Evolutionary conservation across 2,888 invertebrate species (phyloP), one percentile per base, ranked within the genome.

Genomic region (Theretra japonica): DNA sequence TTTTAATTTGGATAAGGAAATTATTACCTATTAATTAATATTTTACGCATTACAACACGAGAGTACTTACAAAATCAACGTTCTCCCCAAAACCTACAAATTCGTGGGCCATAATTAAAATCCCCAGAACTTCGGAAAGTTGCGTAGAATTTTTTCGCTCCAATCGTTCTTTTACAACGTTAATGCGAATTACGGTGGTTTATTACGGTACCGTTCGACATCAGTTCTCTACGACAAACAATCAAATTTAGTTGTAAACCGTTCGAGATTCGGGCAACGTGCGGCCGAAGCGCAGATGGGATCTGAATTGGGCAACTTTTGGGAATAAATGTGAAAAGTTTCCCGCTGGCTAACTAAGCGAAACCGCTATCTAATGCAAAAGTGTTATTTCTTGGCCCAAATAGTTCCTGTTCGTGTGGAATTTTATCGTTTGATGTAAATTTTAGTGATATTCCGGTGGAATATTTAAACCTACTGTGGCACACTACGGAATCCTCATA

Each of bases 271-370:
- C 68, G 68, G 68, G 71, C 72, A 79, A 74, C 74, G 73, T 77
- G 79, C 70, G 73, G 71, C 72, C 73, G 69, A 60, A 73, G 7
- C 60, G 50, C 56, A 68, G 65, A 72, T 71, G 72, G 19, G 60
- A 50, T 33, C 68, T 48, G 25, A 82, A 86, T 81, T 83, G 83
- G 74, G 75, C 73, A 90, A 90, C 85, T 90, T 90, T 85, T 75
- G 72, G 75, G 82, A 82, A 90, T 89, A 87, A 91, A 90, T 90
- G 89, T 83, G 87, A 82, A 90, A 91, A 91, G 85, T 92, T 90
- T 81, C 70, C 76, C 72, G 75, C 73, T 71, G 73, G 76, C 86
- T 87, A 90, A 88, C 90, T 88, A 89, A 87, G 84, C 85, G 82
- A 84, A 87, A 86, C 83, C 87, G 88, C 82, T 83, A 81, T 83